These are phyloP conservation scores for Bombus picipes DNA, from an alignment of 1,140 invertebrate species.

Conservation along the genomic window DNA sequence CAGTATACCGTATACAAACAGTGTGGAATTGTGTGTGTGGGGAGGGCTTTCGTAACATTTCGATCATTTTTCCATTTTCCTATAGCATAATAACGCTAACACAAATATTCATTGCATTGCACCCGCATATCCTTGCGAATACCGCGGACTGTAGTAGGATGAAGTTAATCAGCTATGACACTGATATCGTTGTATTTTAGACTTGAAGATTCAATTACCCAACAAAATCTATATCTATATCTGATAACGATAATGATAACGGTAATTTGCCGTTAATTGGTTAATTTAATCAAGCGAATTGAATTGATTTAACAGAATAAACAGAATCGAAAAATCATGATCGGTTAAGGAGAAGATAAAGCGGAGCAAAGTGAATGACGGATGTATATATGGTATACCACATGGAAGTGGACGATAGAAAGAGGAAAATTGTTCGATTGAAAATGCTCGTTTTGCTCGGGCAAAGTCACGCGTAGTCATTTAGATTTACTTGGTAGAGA, in stretches of 20 bases:
- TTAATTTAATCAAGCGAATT: conserved; percentile 62
- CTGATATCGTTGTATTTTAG: conserved; percentile 20
- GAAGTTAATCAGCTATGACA: background rate
- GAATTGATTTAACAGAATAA: no score
- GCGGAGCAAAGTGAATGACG: background rate
- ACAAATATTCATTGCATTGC: background rate
- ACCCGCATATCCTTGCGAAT: no score
- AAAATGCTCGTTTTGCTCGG: background rate
- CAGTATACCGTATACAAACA: background rate
- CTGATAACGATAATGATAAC: conserved; percentile 5
- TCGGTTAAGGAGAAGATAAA: background rate
- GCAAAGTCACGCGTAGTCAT: background rate
- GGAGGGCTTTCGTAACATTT: background rate
- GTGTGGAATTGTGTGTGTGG: background rate
- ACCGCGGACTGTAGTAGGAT: no score
- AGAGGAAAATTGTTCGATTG: background rate
- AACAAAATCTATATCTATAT: conserved; percentile 70
- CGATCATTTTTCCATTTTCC: background rate
- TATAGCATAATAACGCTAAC: background rate
- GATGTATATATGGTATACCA: no score
- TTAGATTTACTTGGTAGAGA: background rate
- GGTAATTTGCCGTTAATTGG: conserved; percentile 66
- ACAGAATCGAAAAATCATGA: no score
- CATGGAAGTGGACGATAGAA: background rate
- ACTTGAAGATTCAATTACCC: conserved; percentile 54